phyloP scores from a whole-genome alignment of 2,113 vertebrate species.

The Rhinopomastus cyanomelas region DNA sequence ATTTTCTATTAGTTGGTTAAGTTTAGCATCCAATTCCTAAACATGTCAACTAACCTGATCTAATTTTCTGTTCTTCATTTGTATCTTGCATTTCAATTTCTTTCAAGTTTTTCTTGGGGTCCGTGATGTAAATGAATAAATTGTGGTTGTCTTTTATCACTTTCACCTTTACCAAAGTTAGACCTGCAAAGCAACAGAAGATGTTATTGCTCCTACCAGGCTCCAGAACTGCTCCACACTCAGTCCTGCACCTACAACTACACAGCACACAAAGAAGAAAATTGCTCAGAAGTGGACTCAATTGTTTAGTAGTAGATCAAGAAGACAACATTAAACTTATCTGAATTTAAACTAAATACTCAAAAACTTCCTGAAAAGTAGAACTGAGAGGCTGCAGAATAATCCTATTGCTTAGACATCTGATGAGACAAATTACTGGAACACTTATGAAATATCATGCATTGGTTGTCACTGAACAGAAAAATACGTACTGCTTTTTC shows the following conservation, averaged over 20 bases:
- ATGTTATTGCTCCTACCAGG: background rate
- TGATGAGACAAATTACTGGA: background rate
- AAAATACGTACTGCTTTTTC: background rate
- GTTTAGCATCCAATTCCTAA: background rate
- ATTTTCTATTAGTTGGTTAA: background rate
- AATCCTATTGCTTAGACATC: background rate
- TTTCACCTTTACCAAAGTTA: slow-evolving; percentile 80
- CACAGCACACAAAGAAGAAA: background rate
- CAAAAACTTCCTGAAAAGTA: background rate
- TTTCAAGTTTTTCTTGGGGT: slow-evolving; percentile 60
- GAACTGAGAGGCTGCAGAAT: background rate
- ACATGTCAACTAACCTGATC: slow-evolving; percentile 10
- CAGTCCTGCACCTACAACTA: background rate
- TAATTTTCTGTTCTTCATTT: slow-evolving; percentile 13
- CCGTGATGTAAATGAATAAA: slow-evolving; percentile 84
- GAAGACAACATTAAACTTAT: background rate
- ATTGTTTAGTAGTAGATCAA: background rate
- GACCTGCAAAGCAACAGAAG: slow-evolving; percentile 70
- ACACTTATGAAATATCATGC: background rate
- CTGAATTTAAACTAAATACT: background rate
- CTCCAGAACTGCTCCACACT: background rate
- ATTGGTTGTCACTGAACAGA: background rate
- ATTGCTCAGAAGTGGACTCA: background rate
- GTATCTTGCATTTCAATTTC: background rate
- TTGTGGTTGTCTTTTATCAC: slow-evolving; percentile 88